These are phyloP conservation scores for Apodemus agrarius DNA, from an alignment of 2,797 vertebrate species.

Conservation along the genomic window DNA sequence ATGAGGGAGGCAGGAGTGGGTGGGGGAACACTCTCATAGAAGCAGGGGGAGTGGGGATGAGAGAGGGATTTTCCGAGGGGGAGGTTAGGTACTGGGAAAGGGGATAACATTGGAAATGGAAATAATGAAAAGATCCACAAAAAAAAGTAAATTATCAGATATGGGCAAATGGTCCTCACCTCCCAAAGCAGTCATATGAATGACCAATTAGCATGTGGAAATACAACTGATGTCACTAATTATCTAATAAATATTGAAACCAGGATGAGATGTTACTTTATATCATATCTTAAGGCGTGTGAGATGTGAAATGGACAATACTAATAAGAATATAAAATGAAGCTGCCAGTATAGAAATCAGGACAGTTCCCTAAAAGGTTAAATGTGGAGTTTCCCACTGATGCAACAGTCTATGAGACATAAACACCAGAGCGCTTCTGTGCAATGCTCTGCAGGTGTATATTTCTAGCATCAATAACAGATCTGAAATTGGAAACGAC, in stretches of 20 bases:
- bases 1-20: no score
- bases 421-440: background rate
- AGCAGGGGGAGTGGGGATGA: no score
- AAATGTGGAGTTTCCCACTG: background rate
- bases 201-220: background rate
- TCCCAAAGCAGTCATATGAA: background rate
- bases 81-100: no score
- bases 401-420: background rate
- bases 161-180: background rate
- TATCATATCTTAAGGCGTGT: background rate
- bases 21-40: no score
- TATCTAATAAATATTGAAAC: background rate
- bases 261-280: background rate
- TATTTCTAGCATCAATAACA: background rate
- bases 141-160: background rate
- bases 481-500: background rate
- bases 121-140: background rate
- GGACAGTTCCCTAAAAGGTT: background rate
- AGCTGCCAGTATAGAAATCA: background rate
- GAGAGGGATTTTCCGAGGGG: no score
- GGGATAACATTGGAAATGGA: no score
- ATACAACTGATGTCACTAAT: background rate
- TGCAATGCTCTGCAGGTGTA: background rate
- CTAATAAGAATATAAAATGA: background rate
- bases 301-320: background rate